phyloP scores from a whole-genome alignment of 2,888 invertebrate genomes.

The Diplazon laetatorius region DNA sequence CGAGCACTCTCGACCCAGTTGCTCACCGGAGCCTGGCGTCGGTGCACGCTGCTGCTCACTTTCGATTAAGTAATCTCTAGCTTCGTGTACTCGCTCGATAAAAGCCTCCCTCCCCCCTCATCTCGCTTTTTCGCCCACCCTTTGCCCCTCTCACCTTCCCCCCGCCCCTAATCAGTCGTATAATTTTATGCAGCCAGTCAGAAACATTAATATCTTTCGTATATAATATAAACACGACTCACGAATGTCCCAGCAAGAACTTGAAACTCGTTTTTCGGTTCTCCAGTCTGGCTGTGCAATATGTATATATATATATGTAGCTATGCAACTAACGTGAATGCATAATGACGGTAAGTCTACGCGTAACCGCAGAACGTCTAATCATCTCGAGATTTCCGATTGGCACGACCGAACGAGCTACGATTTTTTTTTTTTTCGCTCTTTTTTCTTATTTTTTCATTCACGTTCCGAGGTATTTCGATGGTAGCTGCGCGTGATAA shows the following conservation, averaged over 20 bases:
- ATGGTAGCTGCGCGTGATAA: not conserved
- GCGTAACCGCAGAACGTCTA: conserved; percentile 31
- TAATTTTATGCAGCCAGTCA: conserved; percentile 50
- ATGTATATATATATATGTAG: too few relatives aligned
- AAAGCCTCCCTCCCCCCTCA: conserved; percentile 58
- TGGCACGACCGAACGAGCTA: too few relatives aligned
- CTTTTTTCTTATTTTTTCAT: not conserved
- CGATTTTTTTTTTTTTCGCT: too few relatives aligned
- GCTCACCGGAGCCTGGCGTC: conserved; percentile 74
- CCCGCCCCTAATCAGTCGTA: not conserved
- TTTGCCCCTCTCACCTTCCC: too few relatives aligned
- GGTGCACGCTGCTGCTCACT: conserved; percentile 73
- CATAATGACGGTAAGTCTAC: conserved; percentile 24
- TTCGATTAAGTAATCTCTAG: conserved; percentile 77
- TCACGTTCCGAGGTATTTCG: conserved; percentile 16
- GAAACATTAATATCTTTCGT: conserved; percentile 37
- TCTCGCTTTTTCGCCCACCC: not conserved
- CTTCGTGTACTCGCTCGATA: conserved; percentile 66
- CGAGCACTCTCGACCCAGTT: conserved; percentile 75
- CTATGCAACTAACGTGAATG: too few relatives aligned
- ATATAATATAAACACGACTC: conserved; percentile 12
- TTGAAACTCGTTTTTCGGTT: conserved; percentile 52
- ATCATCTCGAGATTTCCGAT: conserved; percentile 21
- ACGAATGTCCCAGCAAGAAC: conserved; percentile 40
- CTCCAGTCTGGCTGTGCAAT: not conserved